A percentile compares a stretch with the other conserved stretches of the same genome.
These are phyloP conservation scores for Buceros bicornis DNA, from an alignment of 2,797 vertebrate species.

Conservation along the genomic window DNA sequence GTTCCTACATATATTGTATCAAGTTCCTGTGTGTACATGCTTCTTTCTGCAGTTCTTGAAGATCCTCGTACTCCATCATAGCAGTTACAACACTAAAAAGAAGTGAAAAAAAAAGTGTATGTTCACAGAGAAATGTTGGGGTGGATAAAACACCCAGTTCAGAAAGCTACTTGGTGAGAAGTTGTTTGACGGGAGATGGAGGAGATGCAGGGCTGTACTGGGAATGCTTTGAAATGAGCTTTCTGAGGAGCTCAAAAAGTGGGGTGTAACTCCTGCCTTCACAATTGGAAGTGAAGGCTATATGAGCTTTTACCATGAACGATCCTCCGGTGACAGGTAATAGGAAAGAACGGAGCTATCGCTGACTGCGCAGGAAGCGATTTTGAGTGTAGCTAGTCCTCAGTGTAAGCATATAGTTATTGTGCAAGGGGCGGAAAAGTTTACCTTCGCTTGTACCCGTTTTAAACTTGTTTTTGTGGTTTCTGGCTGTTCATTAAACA, in stretches of 20 bases:
- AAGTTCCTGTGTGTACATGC: background rate
- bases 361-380: background rate
- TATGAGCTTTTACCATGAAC: background rate
- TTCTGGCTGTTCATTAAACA: background rate
- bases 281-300: background rate
- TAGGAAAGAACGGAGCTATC: background rate
- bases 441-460: background rate
- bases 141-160: background rate
- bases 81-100: background rate
- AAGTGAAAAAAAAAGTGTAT: background rate
- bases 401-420: background rate
- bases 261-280: background rate
- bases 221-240: background rate
- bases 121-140: background rate
- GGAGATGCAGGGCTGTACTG: background rate
- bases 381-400: background rate
- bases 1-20: background rate
- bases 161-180: background rate
- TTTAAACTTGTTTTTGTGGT: background rate
- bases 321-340: background rate
- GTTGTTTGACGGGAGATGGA: background rate
- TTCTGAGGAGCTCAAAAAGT: background rate
- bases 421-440: background rate
- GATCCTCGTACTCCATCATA: background rate
- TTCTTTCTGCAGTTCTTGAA: background rate